These are phyloP conservation scores for Gasterosteus aculeatus DNA, from an alignment of 2,113 vertebrate genomes.

Conservation along the genomic window DNA sequence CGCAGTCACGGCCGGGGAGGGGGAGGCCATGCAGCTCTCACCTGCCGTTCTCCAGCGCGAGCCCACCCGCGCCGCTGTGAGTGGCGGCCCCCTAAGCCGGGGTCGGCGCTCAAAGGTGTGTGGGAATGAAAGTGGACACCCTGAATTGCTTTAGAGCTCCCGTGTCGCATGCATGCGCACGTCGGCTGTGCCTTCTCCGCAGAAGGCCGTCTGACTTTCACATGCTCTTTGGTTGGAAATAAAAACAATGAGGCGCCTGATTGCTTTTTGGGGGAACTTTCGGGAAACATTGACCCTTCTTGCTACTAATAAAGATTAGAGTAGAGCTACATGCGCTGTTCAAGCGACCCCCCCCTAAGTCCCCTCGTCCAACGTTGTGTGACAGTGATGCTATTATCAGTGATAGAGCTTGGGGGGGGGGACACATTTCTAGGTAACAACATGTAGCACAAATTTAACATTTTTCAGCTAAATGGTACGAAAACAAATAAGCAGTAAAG, in stretches of 20 bases:
- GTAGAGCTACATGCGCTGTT: background rate
- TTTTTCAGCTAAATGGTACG: too few species aligned
- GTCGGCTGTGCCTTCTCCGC: background rate
- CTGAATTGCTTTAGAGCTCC: constrained; percentile 20
- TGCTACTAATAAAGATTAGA: background rate
- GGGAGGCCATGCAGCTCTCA: constrained; percentile 34
- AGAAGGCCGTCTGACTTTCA: constrained; percentile 20
- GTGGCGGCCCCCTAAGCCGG: constrained; percentile 44
- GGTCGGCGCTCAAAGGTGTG: constrained; percentile 62
- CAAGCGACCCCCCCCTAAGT: background rate
- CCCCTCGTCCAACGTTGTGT: too few species aligned
- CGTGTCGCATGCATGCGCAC: constrained; percentile 17
- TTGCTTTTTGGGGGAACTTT: background rate
- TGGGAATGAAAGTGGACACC: constrained; percentile 20
- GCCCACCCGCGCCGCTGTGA: constrained; percentile 51
- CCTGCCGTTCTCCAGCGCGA: constrained; percentile 43
- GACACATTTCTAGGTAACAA: background rate
- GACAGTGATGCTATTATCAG: too few species aligned
- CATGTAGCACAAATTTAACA: too few species aligned
- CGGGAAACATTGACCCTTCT: background rate
- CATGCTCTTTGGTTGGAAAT: constrained; percentile 2
- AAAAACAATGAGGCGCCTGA: background rate
- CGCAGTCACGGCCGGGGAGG: constrained; percentile 80
- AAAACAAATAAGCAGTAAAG: background rate
- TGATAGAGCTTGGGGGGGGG: too few species aligned